Evolutionary conservation across 1,140 invertebrate species (phyloP).

Genomic region (Reticulitermes speratus): DNA sequence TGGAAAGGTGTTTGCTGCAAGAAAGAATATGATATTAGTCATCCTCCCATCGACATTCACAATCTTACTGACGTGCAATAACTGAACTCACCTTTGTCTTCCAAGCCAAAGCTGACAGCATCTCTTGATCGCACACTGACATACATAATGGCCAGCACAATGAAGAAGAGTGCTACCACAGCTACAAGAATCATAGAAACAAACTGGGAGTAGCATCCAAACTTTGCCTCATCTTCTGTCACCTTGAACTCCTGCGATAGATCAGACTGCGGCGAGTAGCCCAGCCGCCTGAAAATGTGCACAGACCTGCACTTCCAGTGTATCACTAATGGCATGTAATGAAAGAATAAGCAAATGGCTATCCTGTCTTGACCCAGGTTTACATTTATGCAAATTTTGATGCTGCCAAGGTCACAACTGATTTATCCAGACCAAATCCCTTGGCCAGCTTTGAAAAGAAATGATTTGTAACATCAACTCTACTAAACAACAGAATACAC

Average conservation of each 20-base stretch:
- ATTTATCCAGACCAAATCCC: too few species aligned
- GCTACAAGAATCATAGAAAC: conserved; percentile 26
- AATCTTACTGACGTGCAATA: background rate
- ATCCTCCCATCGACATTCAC: background rate
- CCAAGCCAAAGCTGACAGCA: background rate
- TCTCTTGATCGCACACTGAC: conserved; percentile 21
- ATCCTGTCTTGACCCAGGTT: too few species aligned
- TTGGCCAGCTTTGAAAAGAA: too few species aligned
- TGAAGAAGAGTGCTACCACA: conserved; percentile 22
- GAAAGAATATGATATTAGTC: background rate
- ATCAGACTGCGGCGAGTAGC: background rate
- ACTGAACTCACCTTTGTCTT: background rate
- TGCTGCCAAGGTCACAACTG: too few species aligned
- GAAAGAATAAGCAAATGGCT: too few species aligned
- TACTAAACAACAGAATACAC: too few species aligned
- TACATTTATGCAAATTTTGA: too few species aligned
- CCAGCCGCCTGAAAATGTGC: background rate
- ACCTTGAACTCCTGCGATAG: conserved; percentile 27
- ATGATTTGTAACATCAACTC: too few species aligned
- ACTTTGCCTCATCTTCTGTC: conserved; percentile 11
- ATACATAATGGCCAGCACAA: conserved; percentile 21
- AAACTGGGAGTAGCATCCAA: conserved; percentile 22
- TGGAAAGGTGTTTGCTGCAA: background rate
- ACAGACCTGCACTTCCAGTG: too few species aligned
- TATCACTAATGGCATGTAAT: too few species aligned